Percentiles rank a stretch among this genome's conserved stretches.
phyloP scores from a whole-genome alignment of 2,113 vertebrate species.

The Heterocephalus glaber region DNA sequence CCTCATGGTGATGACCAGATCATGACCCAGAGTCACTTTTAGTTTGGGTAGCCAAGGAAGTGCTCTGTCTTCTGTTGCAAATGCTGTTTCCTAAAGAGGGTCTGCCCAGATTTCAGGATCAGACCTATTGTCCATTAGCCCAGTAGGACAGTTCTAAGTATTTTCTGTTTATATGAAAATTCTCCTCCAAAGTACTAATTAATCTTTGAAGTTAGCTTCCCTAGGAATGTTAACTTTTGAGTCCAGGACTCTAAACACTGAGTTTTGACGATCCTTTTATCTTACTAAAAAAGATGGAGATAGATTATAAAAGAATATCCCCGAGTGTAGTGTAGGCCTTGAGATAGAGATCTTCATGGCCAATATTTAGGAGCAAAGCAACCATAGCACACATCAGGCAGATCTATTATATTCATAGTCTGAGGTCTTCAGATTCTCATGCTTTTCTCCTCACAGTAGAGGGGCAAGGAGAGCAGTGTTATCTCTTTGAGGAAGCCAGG shows the following conservation, averaged over 20 bases:
- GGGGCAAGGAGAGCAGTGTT: neutral
- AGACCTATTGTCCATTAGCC: neutral
- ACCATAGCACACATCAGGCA: neutral
- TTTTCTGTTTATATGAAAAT: neutral
- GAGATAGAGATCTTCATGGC: neutral
- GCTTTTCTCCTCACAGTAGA: neutral
- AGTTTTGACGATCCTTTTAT: neutral
- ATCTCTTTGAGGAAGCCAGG: neutral
- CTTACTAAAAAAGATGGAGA: neutral
- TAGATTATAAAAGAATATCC: neutral
- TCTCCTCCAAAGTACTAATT: neutral
- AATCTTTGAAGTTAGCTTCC: neutral
- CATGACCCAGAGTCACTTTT: neutral
- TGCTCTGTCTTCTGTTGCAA: neutral
- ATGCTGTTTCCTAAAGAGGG: neutral
- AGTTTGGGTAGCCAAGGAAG: neutral
- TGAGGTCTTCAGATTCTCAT: neutral
- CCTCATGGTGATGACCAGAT: neutral
- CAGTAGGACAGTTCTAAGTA: neutral
- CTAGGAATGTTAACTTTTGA: neutral
- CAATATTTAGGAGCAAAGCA: neutral
- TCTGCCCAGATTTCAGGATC: neutral
- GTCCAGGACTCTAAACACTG: neutral
- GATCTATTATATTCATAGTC: neutral
- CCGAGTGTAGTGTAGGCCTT: neutral